These are phyloP conservation scores for Lasaia peninsularis DNA, from an alignment of 1,140 invertebrate genomes.

Conservation along the genomic window DNA sequence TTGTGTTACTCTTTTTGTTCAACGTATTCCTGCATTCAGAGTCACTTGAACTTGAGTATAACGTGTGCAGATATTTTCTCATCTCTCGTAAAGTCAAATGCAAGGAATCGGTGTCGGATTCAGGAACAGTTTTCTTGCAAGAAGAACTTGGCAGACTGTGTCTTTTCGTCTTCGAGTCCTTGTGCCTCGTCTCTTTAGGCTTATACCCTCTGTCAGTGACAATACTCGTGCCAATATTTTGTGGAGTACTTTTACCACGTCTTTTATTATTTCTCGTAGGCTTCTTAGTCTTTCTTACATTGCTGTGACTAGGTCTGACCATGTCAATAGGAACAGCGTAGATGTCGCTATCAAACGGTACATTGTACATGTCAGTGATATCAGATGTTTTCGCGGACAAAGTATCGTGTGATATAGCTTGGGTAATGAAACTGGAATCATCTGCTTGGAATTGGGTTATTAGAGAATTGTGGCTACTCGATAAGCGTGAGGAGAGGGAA, in stretches of 20 bases:
- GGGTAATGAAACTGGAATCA: conserved; percentile 90
- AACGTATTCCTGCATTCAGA: conserved; percentile 62
- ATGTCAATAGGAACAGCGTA: conserved; percentile 91
- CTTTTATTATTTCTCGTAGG: conserved; percentile 79
- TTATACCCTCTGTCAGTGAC: conserved; percentile 68
- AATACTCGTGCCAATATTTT: conserved; percentile 38
- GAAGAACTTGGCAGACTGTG: conserved; percentile 76
- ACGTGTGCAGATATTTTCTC: conserved; percentile 86
- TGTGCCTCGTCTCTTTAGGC: conserved; percentile 59
- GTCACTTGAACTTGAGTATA: conserved; percentile 85
- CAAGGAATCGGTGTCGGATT: conserved; percentile 81
- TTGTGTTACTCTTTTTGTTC: conserved; percentile 61
- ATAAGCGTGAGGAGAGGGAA: conserved; percentile 85
- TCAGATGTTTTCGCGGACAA: conserved; percentile 81
- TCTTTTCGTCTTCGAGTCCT: conserved; percentile 63
- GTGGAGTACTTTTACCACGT: conserved; percentile 78
- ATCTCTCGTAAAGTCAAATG: conserved; percentile 93
- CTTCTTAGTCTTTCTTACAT: conserved; percentile 73
- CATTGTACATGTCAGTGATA: conserved; percentile 90
- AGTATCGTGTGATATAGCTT: conserved; percentile 90
- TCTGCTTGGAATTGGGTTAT: conserved; percentile 86
- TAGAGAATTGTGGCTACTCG: conserved; percentile 89
- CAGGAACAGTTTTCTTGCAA: conserved; percentile 73
- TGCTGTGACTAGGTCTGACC: conserved; percentile 78
- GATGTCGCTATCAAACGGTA: conserved; percentile 90